Base-by-base conservation (phyloP, 2,113 vertebrate species). In the Castor canadensis region DNA sequence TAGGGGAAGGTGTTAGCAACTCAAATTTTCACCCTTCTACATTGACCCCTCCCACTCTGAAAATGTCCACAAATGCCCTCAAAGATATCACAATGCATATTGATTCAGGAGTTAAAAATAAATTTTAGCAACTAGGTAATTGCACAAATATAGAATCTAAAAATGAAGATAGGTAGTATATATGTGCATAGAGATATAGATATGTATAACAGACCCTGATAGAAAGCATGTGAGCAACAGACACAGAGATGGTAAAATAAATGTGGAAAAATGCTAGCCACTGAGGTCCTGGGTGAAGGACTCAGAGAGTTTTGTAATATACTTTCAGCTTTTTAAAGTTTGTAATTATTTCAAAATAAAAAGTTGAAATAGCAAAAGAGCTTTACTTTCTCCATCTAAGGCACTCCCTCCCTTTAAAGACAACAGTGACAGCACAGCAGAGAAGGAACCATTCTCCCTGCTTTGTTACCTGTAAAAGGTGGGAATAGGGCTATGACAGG, bases 341-440 rank as follows among this genome's bases (percentile, higher is more conserved):
- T 67, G 2, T 9, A 73, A 85, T 88, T 87, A 91, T 64, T 89
- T 92, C 38, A 84, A 76, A 95, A 72, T 60, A 69, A 75, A 86
- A 81, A 80, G 28, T 54, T 66, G 67, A 47, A 30, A 75, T 47
- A 79, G 52, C 6, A n/a, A 93, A 93, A 69, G 38, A 62, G 19
- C 2, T 82, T 62, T 43, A n/a, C 47, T 35, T 83, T 75, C 71
- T 83, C 58, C 81, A 94, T 71, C 10, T 49, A 82, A 6, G 54
- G 12, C 3, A 82, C 0, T 22, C 9, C 15, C 40, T 91, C 20
- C 52, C 54, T 87, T 83, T 80, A 66, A 76, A 49, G 40, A 45
- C 32, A 60, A 20, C 12, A 82, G 80, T 1, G 66, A 38, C 11
- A 86, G 54, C 54, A 82, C 0, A 80, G 40, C 40, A 54, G 66